Evolutionary conservation across 2,888 invertebrate species (phyloP).

Genomic region (Apamea anceps): DNA sequence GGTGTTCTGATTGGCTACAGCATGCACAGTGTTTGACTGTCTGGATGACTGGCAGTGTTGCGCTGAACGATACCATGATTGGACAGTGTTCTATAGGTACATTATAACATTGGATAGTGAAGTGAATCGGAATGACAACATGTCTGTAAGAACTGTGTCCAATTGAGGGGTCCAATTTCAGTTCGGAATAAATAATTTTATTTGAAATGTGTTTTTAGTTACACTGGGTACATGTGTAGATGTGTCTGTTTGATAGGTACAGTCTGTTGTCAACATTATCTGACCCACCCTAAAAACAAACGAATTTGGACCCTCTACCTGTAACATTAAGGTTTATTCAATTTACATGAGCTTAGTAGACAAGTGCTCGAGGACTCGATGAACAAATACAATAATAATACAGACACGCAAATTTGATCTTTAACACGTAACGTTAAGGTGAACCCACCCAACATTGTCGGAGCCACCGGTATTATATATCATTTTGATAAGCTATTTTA

Average conservation of each 20-base stretch:
- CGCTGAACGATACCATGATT: neutral
- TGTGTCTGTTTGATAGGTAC: neutral
- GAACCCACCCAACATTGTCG: no score
- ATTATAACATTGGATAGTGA: neutral
- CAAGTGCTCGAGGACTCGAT: no score
- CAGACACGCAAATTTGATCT: no score
- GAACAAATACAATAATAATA: no score
- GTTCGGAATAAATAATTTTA: neutral
- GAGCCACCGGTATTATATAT: no score
- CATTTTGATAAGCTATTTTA: no score
- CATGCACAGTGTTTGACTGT: constrained; percentile 37
- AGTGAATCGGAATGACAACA: neutral
- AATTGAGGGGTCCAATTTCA: neutral
- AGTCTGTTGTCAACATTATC: no score
- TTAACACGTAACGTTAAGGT: no score
- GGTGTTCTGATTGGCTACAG: constrained; percentile 37
- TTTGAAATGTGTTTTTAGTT: neutral
- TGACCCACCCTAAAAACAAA: no score
- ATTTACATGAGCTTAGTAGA: no score
- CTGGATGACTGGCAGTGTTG: neutral
- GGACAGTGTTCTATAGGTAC: neutral
- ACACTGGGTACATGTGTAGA: neutral
- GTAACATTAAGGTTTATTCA: no score
- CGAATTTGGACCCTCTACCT: no score
- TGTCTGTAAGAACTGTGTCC: neutral